Conservation (phyloP, 1,140 invertebrate species). For the Cydia amplana region DNA sequence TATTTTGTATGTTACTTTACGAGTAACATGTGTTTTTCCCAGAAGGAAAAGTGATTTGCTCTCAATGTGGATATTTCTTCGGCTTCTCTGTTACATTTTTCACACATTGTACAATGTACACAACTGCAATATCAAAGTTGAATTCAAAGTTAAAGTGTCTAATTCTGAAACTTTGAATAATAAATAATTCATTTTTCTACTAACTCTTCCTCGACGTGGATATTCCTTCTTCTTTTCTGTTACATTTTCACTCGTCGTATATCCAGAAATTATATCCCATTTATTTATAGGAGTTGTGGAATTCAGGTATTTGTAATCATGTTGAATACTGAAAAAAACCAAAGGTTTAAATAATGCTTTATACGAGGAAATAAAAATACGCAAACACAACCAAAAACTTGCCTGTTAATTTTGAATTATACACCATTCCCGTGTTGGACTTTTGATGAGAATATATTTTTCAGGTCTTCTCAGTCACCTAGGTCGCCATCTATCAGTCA, state of each 20-base stretch:
- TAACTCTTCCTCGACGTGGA: neutral
- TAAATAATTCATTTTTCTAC: neutral
- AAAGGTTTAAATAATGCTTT: neutral
- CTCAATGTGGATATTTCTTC: too few species aligned
- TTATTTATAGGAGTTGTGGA: neutral
- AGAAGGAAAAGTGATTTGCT: too few species aligned
- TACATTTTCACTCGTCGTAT: neutral
- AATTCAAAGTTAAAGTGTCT: neutral
- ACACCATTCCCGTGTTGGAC: too few species aligned
- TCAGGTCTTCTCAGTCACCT: too few species aligned
- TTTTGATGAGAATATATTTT: too few species aligned
- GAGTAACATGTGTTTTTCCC: too few species aligned
- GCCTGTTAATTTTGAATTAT: neutral
- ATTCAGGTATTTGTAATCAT: neutral
- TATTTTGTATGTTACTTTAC: too few species aligned
- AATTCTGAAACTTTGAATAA: too few species aligned
- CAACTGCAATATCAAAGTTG: too few species aligned
- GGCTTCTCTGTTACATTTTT: too few species aligned
- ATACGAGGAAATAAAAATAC: neutral
- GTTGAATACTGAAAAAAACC: slow-evolving; percentile 35
- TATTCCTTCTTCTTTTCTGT: neutral
- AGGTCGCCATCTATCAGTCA: too few species aligned
- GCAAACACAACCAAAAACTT: neutral
- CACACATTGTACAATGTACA: too few species aligned
- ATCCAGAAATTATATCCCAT: slow-evolving; percentile 3